phyloP scores from a whole-genome alignment of 23 tunicate species.

The Styela clava region DNA sequence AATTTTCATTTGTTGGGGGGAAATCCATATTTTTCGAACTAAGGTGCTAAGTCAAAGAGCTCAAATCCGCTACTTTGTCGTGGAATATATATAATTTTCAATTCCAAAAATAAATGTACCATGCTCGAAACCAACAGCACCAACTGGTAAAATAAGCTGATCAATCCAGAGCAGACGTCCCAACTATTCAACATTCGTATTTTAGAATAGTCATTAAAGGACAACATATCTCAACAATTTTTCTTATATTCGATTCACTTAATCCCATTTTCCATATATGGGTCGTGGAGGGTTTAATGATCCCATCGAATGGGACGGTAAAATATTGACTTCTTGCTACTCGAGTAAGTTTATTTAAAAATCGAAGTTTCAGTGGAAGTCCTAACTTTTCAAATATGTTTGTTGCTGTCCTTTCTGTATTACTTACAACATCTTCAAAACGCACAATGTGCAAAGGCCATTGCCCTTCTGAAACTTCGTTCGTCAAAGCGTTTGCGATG shows the following conservation, averaged over 20 bases:
- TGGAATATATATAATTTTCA: too few species aligned
- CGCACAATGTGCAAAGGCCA: slow-evolving; percentile 65
- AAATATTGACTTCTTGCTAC: slow-evolving; percentile 15
- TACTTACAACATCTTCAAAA: slow-evolving; percentile 50
- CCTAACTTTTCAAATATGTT: slow-evolving; percentile 40
- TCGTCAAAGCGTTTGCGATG: slow-evolving; percentile 3
- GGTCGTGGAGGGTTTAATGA: background rate
- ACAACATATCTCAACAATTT: slow-evolving; percentile 17
- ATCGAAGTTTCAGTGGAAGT: slow-evolving; percentile 41
- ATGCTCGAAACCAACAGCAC: too few species aligned
- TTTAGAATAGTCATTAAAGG: slow-evolving; percentile 11
- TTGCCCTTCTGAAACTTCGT: slow-evolving; percentile 17
- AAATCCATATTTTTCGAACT: too few species aligned
- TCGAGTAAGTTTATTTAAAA: slow-evolving; percentile 49
- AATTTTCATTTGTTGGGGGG: too few species aligned
- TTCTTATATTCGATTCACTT: background rate
- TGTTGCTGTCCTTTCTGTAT: slow-evolving; percentile 39
- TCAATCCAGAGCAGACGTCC: too few species aligned
- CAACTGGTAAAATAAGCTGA: too few species aligned
- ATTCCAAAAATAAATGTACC: too few species aligned
- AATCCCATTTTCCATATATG: slow-evolving; percentile 2
- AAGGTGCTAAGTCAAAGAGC: too few species aligned
- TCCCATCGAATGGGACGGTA: background rate
- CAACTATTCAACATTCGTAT: slow-evolving; percentile 11
- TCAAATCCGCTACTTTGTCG: too few species aligned